Conservation (phyloP, 2,888 invertebrate species). For the Epicampocera succincta region DNA sequence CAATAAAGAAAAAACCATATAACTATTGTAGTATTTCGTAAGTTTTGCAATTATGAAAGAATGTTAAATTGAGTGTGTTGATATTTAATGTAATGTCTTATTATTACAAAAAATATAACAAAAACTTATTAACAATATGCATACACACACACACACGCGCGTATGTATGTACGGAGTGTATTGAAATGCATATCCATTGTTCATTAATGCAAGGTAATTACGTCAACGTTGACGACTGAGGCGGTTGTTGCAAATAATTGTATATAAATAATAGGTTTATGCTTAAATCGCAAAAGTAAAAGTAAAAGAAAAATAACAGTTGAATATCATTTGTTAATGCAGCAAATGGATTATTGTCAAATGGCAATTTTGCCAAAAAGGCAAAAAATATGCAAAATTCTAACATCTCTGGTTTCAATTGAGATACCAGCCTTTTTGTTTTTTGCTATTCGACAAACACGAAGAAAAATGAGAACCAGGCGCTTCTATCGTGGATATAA, state of each 20-base stretch:
- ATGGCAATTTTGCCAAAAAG: too few species aligned
- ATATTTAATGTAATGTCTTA: slow-evolving; percentile 25
- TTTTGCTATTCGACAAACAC: too few species aligned
- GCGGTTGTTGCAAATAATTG: not conserved
- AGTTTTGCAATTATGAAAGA: slow-evolving; percentile 65
- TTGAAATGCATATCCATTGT: slow-evolving; percentile 26
- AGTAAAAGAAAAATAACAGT: not conserved
- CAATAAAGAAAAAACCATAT: slow-evolving; percentile 6
- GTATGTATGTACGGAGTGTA: too few species aligned
- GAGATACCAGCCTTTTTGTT: too few species aligned
- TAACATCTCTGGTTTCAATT: too few species aligned
- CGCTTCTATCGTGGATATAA: too few species aligned
- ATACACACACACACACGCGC: too few species aligned
- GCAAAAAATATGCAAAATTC: too few species aligned
- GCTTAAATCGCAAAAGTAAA: not conserved
- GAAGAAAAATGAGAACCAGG: too few species aligned
- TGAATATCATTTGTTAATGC: too few species aligned
- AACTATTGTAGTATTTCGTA: slow-evolving; percentile 49
- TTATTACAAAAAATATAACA: slow-evolving; percentile 30
- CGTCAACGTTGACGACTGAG: not conserved
- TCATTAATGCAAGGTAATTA: slow-evolving; percentile 3
- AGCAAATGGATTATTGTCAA: too few species aligned
- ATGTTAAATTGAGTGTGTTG: slow-evolving; percentile 50
- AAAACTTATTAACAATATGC: not conserved
- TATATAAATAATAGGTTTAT: too few species aligned